Base-by-base conservation (phyloP, 2,797 vertebrate species). In the Sandelia bainsii region DNA sequence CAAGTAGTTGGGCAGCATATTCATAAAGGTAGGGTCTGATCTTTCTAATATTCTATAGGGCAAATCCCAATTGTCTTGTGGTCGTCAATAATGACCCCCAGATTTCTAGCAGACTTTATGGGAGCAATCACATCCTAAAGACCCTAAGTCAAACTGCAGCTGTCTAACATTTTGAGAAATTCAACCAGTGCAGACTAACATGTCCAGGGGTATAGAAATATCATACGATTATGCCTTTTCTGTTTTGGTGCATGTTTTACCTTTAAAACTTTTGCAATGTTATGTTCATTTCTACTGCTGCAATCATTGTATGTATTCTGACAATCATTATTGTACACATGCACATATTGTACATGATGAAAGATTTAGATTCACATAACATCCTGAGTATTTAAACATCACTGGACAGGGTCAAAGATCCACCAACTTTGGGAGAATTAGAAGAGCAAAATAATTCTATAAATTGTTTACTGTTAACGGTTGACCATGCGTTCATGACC, bases 181-280 rank as follows among this genome's bases (percentile, higher is more conserved):
- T 8, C 20, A 12, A 16, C 10, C 10, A 34, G 3, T 20, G 6
- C 7, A 8, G 12, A 17, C 1, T 49, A 19, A 22, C 19, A 3
- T 16, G 20, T 39, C 0, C 9, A 60, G 54, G 20, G 20, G 7
- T 1, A 48, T 17, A 20, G 50, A 48, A 25, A 42, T 60, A 22
- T 29, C 23, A 67, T 27, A 8, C 14, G 22, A 29, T 2, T 59
- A 20, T 27, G 8, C 20, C 52, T 1, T 8, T 66, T 58, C 57
- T 53, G 45, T 37, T 73, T 69, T 46, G 8, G 25, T 40, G 4
- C 12, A 0, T n/a, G 2, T 17, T 60, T 54, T 56, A 9, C 44
- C 51, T 64, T 68, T 69, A 62, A 48, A 59, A 27, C 17, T 32
- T 59, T n/a, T 27, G n/a, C 48, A 50, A 20, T 48, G 5, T 50